These are phyloP conservation scores for Melolontha melolontha DNA, from an alignment of 2,888 invertebrate species.

Conservation along the genomic window DNA sequence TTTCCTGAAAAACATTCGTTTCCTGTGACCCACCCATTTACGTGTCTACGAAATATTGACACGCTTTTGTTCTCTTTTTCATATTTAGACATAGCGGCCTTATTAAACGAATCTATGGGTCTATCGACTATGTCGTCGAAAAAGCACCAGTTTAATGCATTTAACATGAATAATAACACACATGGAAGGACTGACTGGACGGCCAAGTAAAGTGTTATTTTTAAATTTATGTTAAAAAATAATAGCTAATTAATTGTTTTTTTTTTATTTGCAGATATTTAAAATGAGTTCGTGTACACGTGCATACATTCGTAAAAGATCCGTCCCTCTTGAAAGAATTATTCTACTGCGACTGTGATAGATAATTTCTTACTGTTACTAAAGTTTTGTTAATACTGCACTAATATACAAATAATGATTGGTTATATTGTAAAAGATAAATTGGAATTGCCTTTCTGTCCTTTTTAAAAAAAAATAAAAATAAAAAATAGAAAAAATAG, in stretches of 20 bases:
- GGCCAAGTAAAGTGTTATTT: conserved; percentile 56
- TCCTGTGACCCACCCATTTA: no score
- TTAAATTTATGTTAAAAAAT: no score
- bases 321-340: not conserved
- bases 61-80: not conserved
- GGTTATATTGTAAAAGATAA: not conserved
- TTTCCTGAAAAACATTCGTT: no score
- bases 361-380: conserved; percentile 40
- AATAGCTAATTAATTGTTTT: no score
- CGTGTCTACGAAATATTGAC: no score
- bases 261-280: no score
- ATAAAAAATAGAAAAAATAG: no score
- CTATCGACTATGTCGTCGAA: conserved; percentile 53
- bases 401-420: not conserved
- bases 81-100: conserved; percentile 49
- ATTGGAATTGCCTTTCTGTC: not conserved
- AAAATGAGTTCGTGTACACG: no score
- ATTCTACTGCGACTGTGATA: conserved; percentile 38
- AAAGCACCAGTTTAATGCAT: conserved; percentile 55
- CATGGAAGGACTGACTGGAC: conserved; percentile 58
- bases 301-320: no score
- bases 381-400: conserved; percentile 22
- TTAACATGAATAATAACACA: conserved; percentile 53
- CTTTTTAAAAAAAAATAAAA: no score
- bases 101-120: conserved; percentile 57